These are phyloP conservation scores for Mola mola DNA, from an alignment of 2,113 vertebrate species.

Conservation along the genomic window DNA sequence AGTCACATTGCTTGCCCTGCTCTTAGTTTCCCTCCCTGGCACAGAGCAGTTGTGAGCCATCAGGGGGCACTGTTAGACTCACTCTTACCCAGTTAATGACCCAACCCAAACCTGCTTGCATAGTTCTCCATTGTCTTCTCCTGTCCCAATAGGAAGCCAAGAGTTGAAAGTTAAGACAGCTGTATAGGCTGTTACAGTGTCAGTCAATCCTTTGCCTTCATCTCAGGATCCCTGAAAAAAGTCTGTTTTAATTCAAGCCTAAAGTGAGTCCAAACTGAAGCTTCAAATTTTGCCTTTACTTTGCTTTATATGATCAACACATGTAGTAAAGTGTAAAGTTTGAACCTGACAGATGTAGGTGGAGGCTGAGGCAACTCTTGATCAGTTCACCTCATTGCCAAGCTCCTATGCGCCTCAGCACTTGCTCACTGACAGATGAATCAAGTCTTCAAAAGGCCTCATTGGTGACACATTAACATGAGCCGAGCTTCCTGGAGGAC, in stretches of 20 bases:
- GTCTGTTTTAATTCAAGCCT: conserved; percentile 47
- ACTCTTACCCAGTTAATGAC: conserved; percentile 3
- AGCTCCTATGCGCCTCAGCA: conserved; percentile 36
- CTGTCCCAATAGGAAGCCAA: conserved; percentile 31
- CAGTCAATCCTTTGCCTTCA: conserved; percentile 53
- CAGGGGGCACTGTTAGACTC: conserved; percentile 61
- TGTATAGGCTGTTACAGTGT: conserved; percentile 51
- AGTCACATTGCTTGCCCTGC: neutral
- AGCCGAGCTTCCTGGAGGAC: conserved; percentile 59
- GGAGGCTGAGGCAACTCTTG: conserved; percentile 61
- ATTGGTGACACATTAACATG: conserved; percentile 71
- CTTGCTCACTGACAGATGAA: conserved; percentile 64
- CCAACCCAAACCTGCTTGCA: conserved; percentile 41
- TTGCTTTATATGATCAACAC: conserved; percentile 62
- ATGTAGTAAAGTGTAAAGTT: conserved; percentile 65
- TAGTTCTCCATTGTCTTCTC: conserved; percentile 34
- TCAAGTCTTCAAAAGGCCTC: conserved; percentile 66
- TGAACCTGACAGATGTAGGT: conserved; percentile 68
- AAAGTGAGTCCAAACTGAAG: conserved; percentile 47
- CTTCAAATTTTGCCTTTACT: conserved; percentile 47
- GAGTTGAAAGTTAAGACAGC: conserved; percentile 42
- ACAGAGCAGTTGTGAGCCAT: conserved; percentile 43
- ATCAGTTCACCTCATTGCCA: conserved; percentile 63
- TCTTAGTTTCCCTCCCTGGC: conserved; percentile 14
- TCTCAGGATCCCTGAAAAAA: conserved; percentile 47